Evolutionary conservation across 1,140 invertebrate genomes (phyloP).

Genomic region (Coenobita brevimanus): DNA sequence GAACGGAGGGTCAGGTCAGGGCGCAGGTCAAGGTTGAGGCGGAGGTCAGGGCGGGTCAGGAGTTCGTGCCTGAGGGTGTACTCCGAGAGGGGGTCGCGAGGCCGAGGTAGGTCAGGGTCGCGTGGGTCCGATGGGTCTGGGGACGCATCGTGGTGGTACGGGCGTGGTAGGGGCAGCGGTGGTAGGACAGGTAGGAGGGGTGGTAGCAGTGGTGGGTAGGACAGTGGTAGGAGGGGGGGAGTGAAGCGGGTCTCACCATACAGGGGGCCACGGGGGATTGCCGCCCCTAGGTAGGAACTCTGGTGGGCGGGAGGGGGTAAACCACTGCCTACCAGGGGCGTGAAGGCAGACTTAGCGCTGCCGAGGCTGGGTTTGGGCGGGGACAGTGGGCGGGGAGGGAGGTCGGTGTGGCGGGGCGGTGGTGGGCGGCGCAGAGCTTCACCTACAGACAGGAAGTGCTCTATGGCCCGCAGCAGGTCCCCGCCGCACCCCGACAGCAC

Average conservation of each 20-base stretch:
- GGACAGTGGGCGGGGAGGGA: constrained; percentile 42
- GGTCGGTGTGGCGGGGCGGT: constrained; percentile 23
- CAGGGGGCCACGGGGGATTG: constrained; percentile 40
- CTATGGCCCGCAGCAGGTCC: constrained; percentile 86
- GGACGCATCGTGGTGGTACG: constrained; percentile 60
- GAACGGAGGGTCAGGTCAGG: constrained; percentile 61
- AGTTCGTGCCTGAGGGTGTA: constrained; percentile 63
- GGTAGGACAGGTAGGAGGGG: constrained; percentile 64
- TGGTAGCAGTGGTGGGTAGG: constrained; percentile 64
- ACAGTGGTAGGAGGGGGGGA: constrained; percentile 49
- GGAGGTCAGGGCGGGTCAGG: constrained; percentile 53
- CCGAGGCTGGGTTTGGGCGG: constrained; percentile 66
- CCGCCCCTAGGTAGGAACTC: constrained; percentile 33
- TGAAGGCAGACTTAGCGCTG: constrained; percentile 69
- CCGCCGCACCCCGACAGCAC: constrained; percentile 89
- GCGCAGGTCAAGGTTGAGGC: constrained; percentile 53
- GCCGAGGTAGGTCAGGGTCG: constrained; percentile 30
- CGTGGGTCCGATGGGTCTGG: constrained; percentile 40
- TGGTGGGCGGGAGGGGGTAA: constrained; percentile 44
- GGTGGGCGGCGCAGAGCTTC: constrained; percentile 61
- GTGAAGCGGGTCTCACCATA: constrained; percentile 55
- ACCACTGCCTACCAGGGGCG: constrained; percentile 57
- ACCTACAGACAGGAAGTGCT: constrained; percentile 77
- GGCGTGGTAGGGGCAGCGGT: constrained; percentile 54
- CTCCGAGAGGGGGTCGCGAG: constrained; percentile 41